A percentile compares a stretch with the other conserved stretches of the same genome.
Conservation (phyloP, 2,113 vertebrate species). For the Myanophis thanlyinensis region DNA sequence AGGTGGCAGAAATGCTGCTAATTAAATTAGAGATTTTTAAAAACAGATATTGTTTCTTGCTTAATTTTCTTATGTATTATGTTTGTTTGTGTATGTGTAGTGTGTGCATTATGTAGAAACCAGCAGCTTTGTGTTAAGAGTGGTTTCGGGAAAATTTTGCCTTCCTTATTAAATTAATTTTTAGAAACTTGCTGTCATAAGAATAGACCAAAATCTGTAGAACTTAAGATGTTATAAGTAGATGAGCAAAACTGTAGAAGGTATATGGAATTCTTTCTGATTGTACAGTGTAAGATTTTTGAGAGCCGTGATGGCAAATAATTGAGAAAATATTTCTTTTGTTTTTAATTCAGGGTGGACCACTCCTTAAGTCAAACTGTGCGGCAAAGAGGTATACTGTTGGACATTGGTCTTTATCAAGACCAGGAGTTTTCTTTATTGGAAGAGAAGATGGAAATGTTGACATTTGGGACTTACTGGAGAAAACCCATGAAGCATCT, state of each 20-base stretch:
- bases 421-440: constrained; percentile 86
- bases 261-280: background rate
- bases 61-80: background rate
- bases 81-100: background rate
- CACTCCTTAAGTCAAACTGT: constrained; percentile 75
- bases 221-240: background rate
- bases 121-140: background rate
- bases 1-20: background rate
- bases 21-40: background rate
- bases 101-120: background rate
- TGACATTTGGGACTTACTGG: constrained; percentile 91
- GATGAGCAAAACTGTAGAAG: background rate
- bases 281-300: background rate
- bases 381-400: constrained; percentile 70
- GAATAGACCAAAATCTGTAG: background rate
- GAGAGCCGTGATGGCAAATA: background rate
- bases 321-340: background rate
- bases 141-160: background rate
- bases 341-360: constrained; percentile 71
- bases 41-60: background rate
- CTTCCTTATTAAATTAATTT: background rate
- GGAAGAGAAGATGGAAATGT: constrained; percentile 85
- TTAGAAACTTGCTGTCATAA: background rate
- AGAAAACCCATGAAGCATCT: constrained; percentile 79
- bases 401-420: constrained; percentile 88